Conservation (phyloP, 2,113 vertebrate genomes). For the Corapipo altera region DNA sequence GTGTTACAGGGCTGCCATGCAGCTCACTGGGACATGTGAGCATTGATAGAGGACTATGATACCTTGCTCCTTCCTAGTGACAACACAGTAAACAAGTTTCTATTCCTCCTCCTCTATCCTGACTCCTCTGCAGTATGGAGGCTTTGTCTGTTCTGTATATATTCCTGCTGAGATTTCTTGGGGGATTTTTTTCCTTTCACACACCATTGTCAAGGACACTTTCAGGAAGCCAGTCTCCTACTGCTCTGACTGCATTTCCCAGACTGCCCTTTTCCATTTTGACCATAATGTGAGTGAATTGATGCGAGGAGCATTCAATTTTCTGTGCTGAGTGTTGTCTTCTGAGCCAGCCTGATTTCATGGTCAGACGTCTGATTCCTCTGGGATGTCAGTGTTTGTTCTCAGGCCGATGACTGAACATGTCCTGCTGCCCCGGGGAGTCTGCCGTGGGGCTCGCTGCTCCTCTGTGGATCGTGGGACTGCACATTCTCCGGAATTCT, state of each 20-base stretch:
- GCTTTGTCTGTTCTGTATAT: not conserved
- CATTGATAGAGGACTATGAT: fast-evolving
- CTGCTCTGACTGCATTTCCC: not conserved
- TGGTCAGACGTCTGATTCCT: fast-evolving
- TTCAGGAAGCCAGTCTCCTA: not conserved
- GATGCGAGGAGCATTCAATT: not conserved
- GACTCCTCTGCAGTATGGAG: not conserved
- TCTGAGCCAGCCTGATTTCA: not conserved
- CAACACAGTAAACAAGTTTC: not conserved
- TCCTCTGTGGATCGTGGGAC: fast-evolving
- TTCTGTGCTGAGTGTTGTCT: too few relatives aligned
- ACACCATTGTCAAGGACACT: not conserved
- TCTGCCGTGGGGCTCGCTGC: fast-evolving
- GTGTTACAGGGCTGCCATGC: not conserved
- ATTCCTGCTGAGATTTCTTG: not conserved
- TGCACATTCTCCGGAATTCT: fast-evolving
- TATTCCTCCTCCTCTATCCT: not conserved
- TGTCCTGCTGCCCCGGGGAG: too few relatives aligned
- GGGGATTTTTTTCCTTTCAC: not conserved
- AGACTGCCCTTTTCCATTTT: not conserved
- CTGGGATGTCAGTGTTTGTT: not conserved
- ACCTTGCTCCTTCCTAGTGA: not conserved
- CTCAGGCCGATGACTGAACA: fast-evolving
- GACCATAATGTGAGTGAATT: fast-evolving
- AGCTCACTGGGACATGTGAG: fast-evolving